phyloP scores from a whole-genome alignment of 1,140 invertebrate species.

The Condylostylus longicornis region DNA sequence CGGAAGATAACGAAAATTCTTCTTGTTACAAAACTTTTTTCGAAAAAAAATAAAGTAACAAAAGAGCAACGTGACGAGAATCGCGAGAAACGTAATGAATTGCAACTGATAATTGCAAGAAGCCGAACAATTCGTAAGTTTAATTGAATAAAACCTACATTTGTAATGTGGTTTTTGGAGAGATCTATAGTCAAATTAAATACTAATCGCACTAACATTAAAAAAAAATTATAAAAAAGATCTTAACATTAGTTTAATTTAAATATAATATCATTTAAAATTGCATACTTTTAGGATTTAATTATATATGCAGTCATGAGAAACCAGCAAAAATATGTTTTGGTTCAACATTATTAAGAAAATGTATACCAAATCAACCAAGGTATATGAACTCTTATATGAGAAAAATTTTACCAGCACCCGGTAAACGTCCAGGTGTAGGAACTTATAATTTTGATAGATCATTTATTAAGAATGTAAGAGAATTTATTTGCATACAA shows the following conservation, averaged over 20 bases:
- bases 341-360: too few species aligned
- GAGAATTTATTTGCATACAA: too few species aligned
- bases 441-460: slow-evolving; percentile 10
- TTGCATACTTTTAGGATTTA: too few species aligned
- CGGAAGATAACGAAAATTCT: too few species aligned
- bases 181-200: slow-evolving; percentile 26
- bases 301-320: too few species aligned
- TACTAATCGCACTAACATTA: slow-evolving; percentile 16
- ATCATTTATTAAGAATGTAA: slow-evolving; percentile 9
- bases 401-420: too few species aligned
- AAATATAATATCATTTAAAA: slow-evolving; percentile 12
- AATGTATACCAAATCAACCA: too few species aligned
- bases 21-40: too few species aligned
- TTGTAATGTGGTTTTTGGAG: slow-evolving; percentile 8
- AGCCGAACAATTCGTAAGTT: slow-evolving; percentile 12
- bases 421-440: slow-evolving; percentile 4
- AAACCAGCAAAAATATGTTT: too few species aligned
- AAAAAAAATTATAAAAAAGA: slow-evolving; percentile 14
- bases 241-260: slow-evolving; percentile 11
- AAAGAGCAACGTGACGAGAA: slow-evolving; percentile 19
- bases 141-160: neutral
- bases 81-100: slow-evolving; percentile 20
- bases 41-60: too few species aligned
- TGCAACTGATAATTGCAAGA: slow-evolving; percentile 13
- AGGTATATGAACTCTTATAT: too few species aligned